phyloP scores from a whole-genome alignment of 2,113 vertebrate species.

The Amphilophus citrinellus region DNA sequence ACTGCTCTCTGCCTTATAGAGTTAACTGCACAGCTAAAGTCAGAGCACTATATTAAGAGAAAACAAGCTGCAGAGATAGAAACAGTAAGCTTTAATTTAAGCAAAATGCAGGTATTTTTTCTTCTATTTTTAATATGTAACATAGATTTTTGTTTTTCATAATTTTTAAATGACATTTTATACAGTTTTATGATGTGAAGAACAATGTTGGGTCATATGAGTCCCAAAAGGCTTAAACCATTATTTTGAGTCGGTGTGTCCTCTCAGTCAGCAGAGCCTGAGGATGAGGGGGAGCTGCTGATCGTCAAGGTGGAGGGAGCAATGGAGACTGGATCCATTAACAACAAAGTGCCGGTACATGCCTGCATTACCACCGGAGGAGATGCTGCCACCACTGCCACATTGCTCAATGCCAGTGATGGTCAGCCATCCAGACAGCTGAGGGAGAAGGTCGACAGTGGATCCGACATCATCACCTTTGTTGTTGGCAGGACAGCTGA shows the following conservation, averaged over 20 bases:
- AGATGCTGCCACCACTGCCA: background rate
- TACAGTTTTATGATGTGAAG: background rate
- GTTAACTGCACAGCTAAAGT: no score
- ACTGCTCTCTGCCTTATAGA: no score
- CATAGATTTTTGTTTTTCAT: background rate
- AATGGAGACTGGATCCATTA: background rate
- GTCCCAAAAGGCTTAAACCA: background rate
- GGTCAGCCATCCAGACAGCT: background rate
- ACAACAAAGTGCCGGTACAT: background rate
- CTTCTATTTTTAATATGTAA: background rate
- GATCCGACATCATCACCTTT: constrained; percentile 53
- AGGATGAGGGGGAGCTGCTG: constrained; percentile 40
- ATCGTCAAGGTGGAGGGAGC: constrained; percentile 68
- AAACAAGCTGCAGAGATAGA: no score
- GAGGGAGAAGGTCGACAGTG: constrained; percentile 70
- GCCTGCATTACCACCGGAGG: background rate
- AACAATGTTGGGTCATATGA: background rate
- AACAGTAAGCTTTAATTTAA: background rate
- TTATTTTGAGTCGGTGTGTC: constrained; percentile 19
- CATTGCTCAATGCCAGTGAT: background rate
- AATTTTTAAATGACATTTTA: background rate
- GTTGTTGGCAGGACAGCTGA: constrained; percentile 48
- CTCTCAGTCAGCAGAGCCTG: constrained; percentile 53
- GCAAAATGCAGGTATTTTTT: background rate
- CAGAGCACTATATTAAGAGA: no score